These are phyloP conservation scores for Rattus rattus DNA, from an alignment of 2,113 vertebrate genomes.

Conservation along the genomic window DNA sequence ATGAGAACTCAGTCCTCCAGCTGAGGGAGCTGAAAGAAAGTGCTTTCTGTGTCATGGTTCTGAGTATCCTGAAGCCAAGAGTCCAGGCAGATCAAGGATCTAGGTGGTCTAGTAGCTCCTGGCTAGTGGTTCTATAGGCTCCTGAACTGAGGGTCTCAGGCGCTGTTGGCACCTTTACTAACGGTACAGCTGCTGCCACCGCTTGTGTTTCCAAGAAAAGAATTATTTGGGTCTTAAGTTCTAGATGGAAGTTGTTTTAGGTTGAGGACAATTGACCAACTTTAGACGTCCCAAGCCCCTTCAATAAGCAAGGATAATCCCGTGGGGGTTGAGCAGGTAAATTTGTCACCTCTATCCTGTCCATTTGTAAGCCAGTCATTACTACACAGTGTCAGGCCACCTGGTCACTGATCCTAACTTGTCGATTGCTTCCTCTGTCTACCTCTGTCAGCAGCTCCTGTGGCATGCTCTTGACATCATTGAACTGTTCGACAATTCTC, in stretches of 20 bases:
- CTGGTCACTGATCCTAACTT: background rate
- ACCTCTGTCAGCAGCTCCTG: background rate
- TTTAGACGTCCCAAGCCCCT: background rate
- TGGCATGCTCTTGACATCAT: background rate
- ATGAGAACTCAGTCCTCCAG: background rate
- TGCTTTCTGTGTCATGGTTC: background rate
- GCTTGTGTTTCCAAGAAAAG: background rate
- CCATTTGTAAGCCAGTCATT: background rate
- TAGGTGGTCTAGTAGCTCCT: background rate
- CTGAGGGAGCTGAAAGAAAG: background rate
- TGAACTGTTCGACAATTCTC: background rate
- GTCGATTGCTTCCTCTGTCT: background rate
- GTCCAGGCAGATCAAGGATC: background rate
- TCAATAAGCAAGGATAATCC: background rate
- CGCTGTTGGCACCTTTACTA: background rate
- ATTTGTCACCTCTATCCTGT: background rate
- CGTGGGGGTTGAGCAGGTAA: background rate
- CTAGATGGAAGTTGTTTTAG: background rate
- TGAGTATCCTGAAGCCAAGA: background rate
- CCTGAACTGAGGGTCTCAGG: background rate
- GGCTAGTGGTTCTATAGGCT: background rate
- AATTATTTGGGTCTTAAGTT: background rate
- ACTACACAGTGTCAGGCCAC: background rate
- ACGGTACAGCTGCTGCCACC: background rate
- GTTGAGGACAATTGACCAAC: background rate